A percentile compares a stretch with the other conserved stretches of the same genome.
phyloP scores from a whole-genome alignment of 2,888 invertebrate species.

The Xestia ashworthii region DNA sequence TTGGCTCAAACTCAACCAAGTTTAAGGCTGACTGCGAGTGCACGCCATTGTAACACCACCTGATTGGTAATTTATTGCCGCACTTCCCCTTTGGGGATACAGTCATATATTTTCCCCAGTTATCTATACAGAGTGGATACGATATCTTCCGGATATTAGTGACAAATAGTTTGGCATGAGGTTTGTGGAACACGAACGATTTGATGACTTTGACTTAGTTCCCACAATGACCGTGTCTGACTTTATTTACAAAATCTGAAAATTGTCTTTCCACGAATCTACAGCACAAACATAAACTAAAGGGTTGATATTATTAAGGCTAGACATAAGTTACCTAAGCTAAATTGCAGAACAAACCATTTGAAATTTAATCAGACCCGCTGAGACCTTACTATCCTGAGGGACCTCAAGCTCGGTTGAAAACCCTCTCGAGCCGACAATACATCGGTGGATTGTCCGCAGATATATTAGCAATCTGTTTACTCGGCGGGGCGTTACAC shows the following conservation, averaged over 20 bases:
- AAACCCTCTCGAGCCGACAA: constrained; percentile 57
- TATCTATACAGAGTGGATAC: constrained; percentile 55
- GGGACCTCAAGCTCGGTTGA: constrained; percentile 47
- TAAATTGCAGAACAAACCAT: constrained; percentile 36
- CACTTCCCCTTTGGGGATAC: constrained; percentile 61
- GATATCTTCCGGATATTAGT: constrained; percentile 51
- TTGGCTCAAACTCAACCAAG: constrained; percentile 80
- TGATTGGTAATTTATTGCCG: constrained; percentile 79
- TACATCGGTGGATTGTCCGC: constrained; percentile 65
- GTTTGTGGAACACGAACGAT: constrained; percentile 33
- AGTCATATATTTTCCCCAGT: constrained; percentile 53
- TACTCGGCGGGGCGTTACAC: constrained; percentile 80
- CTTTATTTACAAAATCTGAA: background rate
- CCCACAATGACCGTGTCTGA: background rate
- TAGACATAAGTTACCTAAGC: constrained; percentile 10
- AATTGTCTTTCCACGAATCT: background rate
- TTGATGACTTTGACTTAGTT: constrained; percentile 16
- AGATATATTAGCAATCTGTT: constrained; percentile 81
- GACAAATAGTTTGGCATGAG: constrained; percentile 58
- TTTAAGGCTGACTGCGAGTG: constrained; percentile 69
- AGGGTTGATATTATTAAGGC: background rate
- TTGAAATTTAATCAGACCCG: constrained; percentile 42
- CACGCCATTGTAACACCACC: constrained; percentile 74
- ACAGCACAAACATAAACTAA: background rate
- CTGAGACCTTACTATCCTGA: constrained; percentile 37